Base-by-base conservation (phyloP, 92 coral and sea anemone genomes). In the Porites evermanni region DNA sequence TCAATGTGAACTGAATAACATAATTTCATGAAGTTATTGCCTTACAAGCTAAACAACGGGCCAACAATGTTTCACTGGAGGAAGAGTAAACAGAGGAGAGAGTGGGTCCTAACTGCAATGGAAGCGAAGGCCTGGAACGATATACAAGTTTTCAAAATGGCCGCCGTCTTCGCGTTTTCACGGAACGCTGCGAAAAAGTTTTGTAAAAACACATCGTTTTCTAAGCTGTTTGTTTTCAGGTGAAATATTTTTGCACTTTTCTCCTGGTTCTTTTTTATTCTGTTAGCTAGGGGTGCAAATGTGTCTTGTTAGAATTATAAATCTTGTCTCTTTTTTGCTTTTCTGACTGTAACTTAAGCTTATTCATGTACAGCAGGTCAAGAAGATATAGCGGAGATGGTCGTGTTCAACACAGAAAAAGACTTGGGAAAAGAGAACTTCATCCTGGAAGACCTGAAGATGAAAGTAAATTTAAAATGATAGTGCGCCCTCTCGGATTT, bases 401-500 rank as follows among this genome's bases (percentile, higher is more conserved):
- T 21, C 70, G 47, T 51, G 56, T n/a, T 12, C 78, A 81, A 29
- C 51, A 58, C 50, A 64, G 78, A 70, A 70, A 14, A 59, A 18
- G 68, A 81, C 14, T 14, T n/a, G 77, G 68, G 38, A 70, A 29
- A 18, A 81, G 58, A 6, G 78, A 70, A 11, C 6, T 70, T 18
- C 47, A 38, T 17, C 23, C 86, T 38, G 78, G 50, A 32, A 24
- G 20, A 6, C 59, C 86, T 4, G 47, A 81, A 47, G 69, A 38
- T 38, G 78, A 58, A 47, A 81, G 86, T 71, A 81, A 81, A 81
- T 8, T 53, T 44, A 53, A 76, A 18, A 70, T 70, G 67, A 29
- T 70, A 32, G 17, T 81, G 83, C 77, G 86, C 18, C 95, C 95
- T 1, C 58, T 92, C 66, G 79, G 85, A 7, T 92, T 92, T 63